A percentile compares a stretch with the other conserved stretches of the same genome.
These are phyloP conservation scores for Scatophagus argus DNA, from an alignment of 2,113 vertebrate species.

Conservation along the genomic window DNA sequence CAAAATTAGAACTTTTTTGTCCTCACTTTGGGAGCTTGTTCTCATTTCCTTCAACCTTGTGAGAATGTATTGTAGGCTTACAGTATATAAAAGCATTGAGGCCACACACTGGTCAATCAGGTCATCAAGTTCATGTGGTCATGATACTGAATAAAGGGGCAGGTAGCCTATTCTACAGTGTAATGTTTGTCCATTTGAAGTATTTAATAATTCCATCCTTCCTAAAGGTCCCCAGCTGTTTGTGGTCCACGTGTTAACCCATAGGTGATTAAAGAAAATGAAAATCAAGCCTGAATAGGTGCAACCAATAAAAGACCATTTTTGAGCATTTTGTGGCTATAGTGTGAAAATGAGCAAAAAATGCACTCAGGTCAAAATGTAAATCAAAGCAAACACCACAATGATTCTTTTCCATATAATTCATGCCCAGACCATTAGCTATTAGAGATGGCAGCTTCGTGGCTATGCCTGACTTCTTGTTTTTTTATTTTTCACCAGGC, in stretches of 20 bases:
- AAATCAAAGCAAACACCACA: background rate
- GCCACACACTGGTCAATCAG: background rate
- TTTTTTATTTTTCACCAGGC: background rate
- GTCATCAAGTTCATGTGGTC: background rate
- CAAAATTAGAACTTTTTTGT: too few relatives aligned
- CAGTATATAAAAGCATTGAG: background rate
- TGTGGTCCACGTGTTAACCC: background rate
- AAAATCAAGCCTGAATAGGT: background rate
- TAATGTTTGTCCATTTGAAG: background rate
- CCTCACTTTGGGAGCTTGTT: slow-evolving; percentile 3
- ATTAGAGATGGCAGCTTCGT: background rate
- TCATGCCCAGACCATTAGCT: background rate
- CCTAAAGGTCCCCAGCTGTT: background rate
- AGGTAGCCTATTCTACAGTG: background rate
- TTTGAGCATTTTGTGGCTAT: background rate
- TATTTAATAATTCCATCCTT: background rate
- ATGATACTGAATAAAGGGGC: background rate
- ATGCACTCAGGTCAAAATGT: background rate
- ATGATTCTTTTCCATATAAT: background rate
- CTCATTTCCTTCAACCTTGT: slow-evolving; percentile 16
- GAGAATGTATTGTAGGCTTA: background rate
- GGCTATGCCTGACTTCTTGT: background rate
- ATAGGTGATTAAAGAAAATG: background rate
- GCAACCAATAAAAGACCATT: background rate
- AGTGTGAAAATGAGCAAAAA: background rate